A percentile compares a stretch with the other conserved stretches of the same genome.
Evolutionary conservation across 2,113 vertebrate species (phyloP).

Genomic region (Struthio camelus): DNA sequence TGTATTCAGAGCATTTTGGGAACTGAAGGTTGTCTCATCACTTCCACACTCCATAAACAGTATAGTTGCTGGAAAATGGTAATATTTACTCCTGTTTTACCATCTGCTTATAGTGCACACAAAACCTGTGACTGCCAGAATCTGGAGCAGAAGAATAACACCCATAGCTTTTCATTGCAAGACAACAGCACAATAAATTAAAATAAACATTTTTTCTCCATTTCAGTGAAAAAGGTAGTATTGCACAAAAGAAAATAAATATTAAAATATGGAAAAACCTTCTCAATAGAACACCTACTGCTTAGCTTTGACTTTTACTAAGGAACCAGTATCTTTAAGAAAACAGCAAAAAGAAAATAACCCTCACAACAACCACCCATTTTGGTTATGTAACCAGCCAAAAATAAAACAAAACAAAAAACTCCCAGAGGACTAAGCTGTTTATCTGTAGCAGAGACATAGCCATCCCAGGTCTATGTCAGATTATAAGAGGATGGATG

Average conservation of each 20-base stretch:
- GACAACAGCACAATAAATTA: neutral
- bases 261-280: neutral
- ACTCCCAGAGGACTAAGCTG: neutral
- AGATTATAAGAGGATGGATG: neutral
- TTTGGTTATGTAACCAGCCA: neutral
- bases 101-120: slow-evolving; percentile 37
- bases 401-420: neutral
- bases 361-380: neutral
- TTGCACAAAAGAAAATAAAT: neutral
- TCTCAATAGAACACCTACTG: neutral
- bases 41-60: slow-evolving; percentile 5
- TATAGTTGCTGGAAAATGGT: neutral
- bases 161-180: neutral
- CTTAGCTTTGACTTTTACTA: neutral
- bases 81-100: slow-evolving; percentile 55
- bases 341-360: neutral
- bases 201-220: neutral
- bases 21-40: slow-evolving; percentile 14
- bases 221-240: neutral
- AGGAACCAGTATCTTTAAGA: neutral
- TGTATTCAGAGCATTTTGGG: slow-evolving; percentile 16
- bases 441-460: neutral
- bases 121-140: neutral
- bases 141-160: neutral
- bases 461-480: neutral